phyloP scores from a whole-genome alignment of 2,797 vertebrate species.

The Mus spretus region DNA sequence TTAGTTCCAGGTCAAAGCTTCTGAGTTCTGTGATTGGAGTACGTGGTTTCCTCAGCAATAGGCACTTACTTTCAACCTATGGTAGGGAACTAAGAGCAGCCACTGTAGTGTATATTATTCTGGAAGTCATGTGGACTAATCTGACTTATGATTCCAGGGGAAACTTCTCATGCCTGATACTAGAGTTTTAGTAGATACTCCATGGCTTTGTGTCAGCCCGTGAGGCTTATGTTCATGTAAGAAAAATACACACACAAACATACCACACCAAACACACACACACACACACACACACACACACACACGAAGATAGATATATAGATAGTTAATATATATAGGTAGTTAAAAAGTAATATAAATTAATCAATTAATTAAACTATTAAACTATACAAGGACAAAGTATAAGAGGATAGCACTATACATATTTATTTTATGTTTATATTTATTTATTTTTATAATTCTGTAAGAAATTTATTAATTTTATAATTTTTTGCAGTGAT shows the following conservation, averaged over 20 bases:
- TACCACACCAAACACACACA: too few relatives aligned
- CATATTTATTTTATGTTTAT: too few relatives aligned
- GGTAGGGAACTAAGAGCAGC: background rate
- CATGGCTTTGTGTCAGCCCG: background rate
- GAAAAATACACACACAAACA: background rate
- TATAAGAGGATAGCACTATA: background rate
- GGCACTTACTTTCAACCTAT: background rate
- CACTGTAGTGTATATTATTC: background rate
- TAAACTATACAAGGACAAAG: background rate
- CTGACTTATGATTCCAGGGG: background rate
- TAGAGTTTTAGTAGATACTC: background rate
- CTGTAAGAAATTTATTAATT: background rate
- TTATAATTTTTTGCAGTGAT: background rate
- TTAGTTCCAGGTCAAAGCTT: background rate
- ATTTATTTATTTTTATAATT: too few relatives aligned
- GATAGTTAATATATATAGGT: too few relatives aligned
- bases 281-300: background rate
- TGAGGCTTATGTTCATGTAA: background rate
- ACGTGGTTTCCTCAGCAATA: background rate
- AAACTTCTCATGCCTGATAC: background rate
- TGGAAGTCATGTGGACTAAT: background rate
- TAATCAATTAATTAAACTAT: background rate
- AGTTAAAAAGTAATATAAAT: background rate
- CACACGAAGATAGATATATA: background rate
- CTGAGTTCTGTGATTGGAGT: background rate